Conservation (phyloP, 2,888 invertebrate species). For the Drosophila histrio region DNA sequence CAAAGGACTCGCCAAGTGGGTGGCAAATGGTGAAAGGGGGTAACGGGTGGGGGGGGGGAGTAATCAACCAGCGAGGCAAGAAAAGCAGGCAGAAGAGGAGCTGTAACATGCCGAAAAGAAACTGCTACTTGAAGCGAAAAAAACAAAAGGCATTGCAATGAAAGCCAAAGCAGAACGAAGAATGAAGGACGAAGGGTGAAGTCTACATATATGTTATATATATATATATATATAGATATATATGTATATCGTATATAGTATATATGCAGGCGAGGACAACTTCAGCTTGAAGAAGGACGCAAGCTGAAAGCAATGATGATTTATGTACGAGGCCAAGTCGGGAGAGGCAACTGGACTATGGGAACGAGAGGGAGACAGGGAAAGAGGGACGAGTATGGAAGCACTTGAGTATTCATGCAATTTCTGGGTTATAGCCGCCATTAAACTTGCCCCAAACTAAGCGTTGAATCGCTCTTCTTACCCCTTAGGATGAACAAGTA, state of each 20-base stretch:
- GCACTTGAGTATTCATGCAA: slow-evolving; percentile 79
- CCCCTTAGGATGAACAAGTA: neutral
- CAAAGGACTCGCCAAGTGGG: slow-evolving; percentile 53
- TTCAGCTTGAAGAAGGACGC: slow-evolving; percentile 50
- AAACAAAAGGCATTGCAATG: slow-evolving; percentile 66
- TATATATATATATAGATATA: neutral
- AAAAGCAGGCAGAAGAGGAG: neutral
- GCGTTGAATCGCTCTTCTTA: neutral
- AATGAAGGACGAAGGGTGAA: slow-evolving; percentile 17
- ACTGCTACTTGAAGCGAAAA: slow-evolving; percentile 66
- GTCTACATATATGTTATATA: neutral
- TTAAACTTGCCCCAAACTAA: slow-evolving; percentile 70
- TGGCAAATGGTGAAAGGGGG: neutral
- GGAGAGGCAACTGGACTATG: slow-evolving; percentile 42
- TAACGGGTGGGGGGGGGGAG: neutral
- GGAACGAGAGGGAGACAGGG: neutral
- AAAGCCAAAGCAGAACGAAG: slow-evolving; percentile 31
- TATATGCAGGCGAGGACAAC: slow-evolving; percentile 47
- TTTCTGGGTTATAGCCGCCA: slow-evolving; percentile 77
- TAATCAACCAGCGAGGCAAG: slow-evolving; percentile 18
- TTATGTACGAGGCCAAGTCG: slow-evolving; percentile 71
- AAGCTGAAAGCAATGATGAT: slow-evolving; percentile 78
- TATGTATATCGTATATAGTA: slow-evolving; percentile 2
- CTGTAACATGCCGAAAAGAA: slow-evolving; percentile 54
- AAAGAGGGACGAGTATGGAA: neutral